A percentile compares a stretch with the other conserved stretches of the same genome.
Evolutionary conservation across 2,797 vertebrate genomes (phyloP).

Genomic region (Scomberomorus guttatus): DNA sequence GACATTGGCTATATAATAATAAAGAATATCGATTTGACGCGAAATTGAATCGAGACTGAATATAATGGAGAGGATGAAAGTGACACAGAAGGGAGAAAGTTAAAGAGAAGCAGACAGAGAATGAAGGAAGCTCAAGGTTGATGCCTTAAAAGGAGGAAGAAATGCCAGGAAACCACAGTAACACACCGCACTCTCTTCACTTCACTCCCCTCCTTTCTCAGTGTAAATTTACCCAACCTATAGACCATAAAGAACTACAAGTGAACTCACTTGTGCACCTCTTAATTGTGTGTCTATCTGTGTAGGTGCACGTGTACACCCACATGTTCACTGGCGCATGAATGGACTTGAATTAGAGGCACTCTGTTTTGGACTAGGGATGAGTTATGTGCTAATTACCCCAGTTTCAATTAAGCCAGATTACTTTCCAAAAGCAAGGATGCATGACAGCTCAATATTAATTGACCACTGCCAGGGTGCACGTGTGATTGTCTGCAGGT

Average conservation of each 20-base stretch:
- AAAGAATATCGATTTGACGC: conserved; percentile 37
- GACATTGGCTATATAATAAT: background rate
- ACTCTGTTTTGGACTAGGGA: conserved; percentile 20
- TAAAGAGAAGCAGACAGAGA: conserved; percentile 10
- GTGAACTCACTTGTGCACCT: background rate
- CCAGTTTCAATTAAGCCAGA: conserved; percentile 54
- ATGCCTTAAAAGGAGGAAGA: conserved; percentile 15
- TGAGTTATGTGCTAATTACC: conserved; percentile 52
- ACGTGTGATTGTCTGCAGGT: background rate
- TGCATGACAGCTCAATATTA: conserved; percentile 55
- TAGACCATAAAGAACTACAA: background rate
- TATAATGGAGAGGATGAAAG: conserved; percentile 8
- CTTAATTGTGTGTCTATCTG: conserved; percentile 11
- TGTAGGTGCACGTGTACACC: conserved; percentile 16
- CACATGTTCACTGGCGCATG: conserved; percentile 32
- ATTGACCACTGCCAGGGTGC: conserved; percentile 22
- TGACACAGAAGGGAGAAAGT: conserved; percentile 1
- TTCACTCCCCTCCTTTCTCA: background rate
- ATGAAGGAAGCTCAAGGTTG: conserved; percentile 34
- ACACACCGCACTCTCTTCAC: background rate
- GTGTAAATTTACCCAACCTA: background rate
- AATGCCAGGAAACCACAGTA: background rate
- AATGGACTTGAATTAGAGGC: conserved; percentile 23
- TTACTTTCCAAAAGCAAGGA: conserved; percentile 49
- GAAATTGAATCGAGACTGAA: conserved; percentile 2